These are phyloP conservation scores for Apistogramma diplotaenia DNA, from an alignment of 2,113 vertebrate species.

Conservation along the genomic window DNA sequence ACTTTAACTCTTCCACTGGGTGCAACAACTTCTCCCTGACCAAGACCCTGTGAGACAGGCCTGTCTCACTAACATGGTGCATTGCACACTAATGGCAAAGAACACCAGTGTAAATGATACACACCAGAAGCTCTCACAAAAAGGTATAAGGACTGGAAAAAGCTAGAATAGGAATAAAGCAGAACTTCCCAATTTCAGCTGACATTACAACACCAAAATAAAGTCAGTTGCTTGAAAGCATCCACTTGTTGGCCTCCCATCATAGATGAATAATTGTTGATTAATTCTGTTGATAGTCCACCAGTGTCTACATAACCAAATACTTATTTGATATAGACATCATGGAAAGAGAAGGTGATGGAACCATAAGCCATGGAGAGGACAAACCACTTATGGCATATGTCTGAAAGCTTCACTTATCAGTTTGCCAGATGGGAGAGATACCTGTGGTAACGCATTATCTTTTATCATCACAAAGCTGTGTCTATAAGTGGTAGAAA, in stretches of 20 bases:
- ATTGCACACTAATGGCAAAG: not conserved
- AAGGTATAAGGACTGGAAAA: not conserved
- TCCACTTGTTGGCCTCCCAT: not conserved
- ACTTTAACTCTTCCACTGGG: not conserved
- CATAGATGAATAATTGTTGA: not conserved
- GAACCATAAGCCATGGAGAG: not conserved
- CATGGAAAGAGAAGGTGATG: constrained; percentile 4
- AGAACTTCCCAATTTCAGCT: not conserved
- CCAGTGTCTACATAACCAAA: not conserved
- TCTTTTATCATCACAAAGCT: not conserved
- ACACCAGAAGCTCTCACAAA: not conserved
- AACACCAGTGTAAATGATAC: not conserved
- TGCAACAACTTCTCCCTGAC: too few species aligned
- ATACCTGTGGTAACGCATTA: not conserved
- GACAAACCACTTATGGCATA: not conserved
- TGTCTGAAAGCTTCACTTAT: not conserved
- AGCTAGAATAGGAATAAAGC: not conserved
- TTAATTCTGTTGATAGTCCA: not conserved
- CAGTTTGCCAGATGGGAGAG: too few species aligned
- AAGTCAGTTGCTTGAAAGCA: not conserved
- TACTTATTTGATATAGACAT: not conserved
- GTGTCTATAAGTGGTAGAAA: not conserved
- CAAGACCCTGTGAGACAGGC: not conserved
- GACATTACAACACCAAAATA: not conserved
- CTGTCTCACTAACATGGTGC: not conserved